These are phyloP conservation scores for Eupithecia exiguata DNA, from an alignment of 2,888 invertebrate species.

Conservation along the genomic window DNA sequence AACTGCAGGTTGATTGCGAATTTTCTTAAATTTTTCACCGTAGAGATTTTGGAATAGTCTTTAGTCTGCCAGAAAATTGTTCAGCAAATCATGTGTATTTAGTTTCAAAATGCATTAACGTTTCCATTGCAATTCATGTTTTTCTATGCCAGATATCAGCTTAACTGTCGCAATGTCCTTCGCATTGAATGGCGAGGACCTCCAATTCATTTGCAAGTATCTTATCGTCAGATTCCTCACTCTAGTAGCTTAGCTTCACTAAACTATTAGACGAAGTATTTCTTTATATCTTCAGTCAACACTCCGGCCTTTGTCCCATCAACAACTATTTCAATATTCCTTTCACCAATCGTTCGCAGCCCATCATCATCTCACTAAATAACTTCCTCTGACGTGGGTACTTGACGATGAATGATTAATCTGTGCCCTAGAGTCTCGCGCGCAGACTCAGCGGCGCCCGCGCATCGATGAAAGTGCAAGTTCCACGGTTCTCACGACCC, in stretches of 20 bases:
- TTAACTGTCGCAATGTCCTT: background rate
- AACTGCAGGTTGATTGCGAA: background rate
- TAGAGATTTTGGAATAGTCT: background rate
- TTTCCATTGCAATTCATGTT: too few species aligned
- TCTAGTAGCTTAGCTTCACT: background rate
- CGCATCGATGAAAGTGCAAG: constrained; percentile 79
- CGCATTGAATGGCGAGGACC: background rate
- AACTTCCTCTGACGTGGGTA: constrained; percentile 12
- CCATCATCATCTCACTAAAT: background rate
- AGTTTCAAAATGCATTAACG: too few species aligned
- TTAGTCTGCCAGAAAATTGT: background rate
- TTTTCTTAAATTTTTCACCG: background rate
- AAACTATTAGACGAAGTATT: background rate
- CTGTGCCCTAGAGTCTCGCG: constrained; percentile 60
- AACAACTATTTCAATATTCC: constrained; percentile 10
- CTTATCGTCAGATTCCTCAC: background rate
- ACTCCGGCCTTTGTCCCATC: background rate
- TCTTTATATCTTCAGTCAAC: background rate
- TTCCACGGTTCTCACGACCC: constrained; percentile 77
- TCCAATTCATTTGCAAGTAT: background rate
- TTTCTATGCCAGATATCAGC: too few species aligned
- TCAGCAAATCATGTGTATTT: too few species aligned
- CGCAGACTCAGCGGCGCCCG: constrained; percentile 76
- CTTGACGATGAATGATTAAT: constrained; percentile 62
- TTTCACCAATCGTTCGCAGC: constrained; percentile 6